A percentile compares a stretch with the other conserved stretches of the same genome.
phyloP scores from a whole-genome alignment of 2,888 invertebrate species.

The Mantis religiosa region DNA sequence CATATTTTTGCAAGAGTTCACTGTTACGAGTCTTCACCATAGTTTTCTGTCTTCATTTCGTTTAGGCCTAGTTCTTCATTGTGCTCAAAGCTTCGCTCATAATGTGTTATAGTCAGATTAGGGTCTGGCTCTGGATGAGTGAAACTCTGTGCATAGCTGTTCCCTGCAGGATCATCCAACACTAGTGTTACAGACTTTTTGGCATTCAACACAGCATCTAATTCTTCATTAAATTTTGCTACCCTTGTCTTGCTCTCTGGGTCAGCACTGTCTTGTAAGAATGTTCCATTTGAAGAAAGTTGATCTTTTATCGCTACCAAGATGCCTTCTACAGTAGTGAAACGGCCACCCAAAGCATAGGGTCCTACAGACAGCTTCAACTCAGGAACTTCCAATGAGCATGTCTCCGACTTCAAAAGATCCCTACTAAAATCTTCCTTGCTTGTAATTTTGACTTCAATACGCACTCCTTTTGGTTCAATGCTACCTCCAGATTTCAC shows the following conservation, averaged over 20 bases:
- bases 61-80: constrained; percentile 94
- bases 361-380: constrained; percentile 83
- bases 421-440: too few species aligned
- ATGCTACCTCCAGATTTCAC: too few species aligned
- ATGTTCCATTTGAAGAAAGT: constrained; percentile 60
- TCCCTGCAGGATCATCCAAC: constrained; percentile 95
- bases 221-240: constrained; percentile 57
- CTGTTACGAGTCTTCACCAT: constrained; percentile 43
- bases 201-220: constrained; percentile 64
- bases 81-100: constrained; percentile 82
- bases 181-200: constrained; percentile 66
- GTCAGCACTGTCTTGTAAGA: constrained; percentile 70
- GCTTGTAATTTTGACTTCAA: too few species aligned
- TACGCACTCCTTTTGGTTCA: too few species aligned
- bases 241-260: constrained; percentile 52
- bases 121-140: constrained; percentile 54
- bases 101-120: constrained; percentile 68
- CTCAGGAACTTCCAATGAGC: constrained; percentile 76
- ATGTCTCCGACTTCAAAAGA: constrained; percentile 86
- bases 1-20: neutral
- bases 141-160: constrained; percentile 89
- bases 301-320: constrained; percentile 74
- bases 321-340: constrained; percentile 93
- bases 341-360: constrained; percentile 82
- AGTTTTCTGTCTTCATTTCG: constrained; percentile 91